phyloP scores from a whole-genome alignment of 2,113 vertebrate genomes.

The Ginglymostoma cirratum region DNA sequence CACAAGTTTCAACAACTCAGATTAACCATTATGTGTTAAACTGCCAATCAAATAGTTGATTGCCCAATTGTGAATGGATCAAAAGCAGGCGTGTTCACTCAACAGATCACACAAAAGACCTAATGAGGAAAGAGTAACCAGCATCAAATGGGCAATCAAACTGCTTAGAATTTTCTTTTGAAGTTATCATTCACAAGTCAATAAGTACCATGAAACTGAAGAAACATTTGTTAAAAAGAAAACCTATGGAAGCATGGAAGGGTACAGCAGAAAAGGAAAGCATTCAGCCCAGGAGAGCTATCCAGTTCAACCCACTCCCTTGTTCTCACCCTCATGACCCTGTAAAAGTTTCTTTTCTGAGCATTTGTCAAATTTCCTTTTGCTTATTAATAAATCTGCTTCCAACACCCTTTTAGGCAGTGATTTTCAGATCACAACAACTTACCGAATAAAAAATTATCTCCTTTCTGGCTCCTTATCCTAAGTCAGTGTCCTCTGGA shows the following conservation, averaged over 20 bases:
- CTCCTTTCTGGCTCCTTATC: not conserved
- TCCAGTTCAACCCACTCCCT: not conserved
- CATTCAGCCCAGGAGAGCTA: not conserved
- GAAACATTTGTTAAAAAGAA: not conserved
- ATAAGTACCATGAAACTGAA: not conserved
- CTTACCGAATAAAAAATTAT: not conserved
- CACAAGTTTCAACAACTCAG: not conserved
- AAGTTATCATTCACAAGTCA: not conserved
- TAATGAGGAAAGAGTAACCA: not conserved
- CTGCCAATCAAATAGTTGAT: not conserved
- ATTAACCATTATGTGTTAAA: not conserved
- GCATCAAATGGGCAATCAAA: not conserved
- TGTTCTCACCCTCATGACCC: not conserved
- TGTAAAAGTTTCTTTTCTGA: not conserved
- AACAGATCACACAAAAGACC: not conserved
- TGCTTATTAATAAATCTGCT: not conserved
- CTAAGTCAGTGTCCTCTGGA: not conserved
- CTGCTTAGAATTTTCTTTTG: not conserved
- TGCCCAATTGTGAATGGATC: not conserved
- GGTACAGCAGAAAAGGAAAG: not conserved
- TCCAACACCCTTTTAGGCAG: not conserved
- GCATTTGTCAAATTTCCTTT: not conserved
- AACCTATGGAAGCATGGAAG: not conserved
- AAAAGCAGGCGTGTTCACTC: not conserved
- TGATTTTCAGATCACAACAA: not conserved